phyloP scores from a whole-genome alignment of 1,140 invertebrate genomes.

The Pseudomyrmex pallidus region DNA sequence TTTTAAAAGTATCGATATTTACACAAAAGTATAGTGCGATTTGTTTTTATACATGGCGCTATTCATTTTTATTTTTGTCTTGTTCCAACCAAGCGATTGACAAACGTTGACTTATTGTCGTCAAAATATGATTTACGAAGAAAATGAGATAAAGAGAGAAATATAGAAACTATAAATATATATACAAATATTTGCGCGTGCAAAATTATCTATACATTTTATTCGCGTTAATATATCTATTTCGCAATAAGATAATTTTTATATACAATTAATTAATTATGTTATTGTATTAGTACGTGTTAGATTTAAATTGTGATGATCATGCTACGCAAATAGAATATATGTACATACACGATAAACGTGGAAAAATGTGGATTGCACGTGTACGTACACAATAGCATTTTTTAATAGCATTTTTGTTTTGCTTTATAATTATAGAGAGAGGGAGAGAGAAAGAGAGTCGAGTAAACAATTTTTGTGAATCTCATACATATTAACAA shows the following conservation, averaged over 20 bases:
- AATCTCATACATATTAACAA: conserved; percentile 58
- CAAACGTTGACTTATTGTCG: not conserved
- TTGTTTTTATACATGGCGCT: not conserved
- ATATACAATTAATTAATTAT: conserved; percentile 66
- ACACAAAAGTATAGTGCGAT: conserved; percentile 19
- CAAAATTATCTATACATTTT: conserved; percentile 76
- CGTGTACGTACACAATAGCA: not conserved
- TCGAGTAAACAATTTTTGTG: conserved; percentile 60
- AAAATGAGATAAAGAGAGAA: not conserved
- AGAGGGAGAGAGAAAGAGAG: no score
- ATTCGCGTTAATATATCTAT: conserved; percentile 74
- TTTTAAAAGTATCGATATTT: conserved; percentile 29
- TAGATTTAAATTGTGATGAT: conserved; percentile 77
- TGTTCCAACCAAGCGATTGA: not conserved
- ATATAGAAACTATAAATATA: conserved; percentile 39
- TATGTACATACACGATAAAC: conserved; percentile 6
- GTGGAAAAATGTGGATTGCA: not conserved
- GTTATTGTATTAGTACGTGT: conserved; percentile 60
- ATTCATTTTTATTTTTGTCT: conserved; percentile 18
- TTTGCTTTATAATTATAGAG: conserved; percentile 5
- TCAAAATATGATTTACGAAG: not conserved
- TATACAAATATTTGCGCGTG: conserved; percentile 73
- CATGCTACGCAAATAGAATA: conserved; percentile 68
- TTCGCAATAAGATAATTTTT: conserved; percentile 72
- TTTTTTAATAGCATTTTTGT: conserved; percentile 24